Conservation (phyloP, 2,888 invertebrate genomes). For the Xestia xanthographa region DNA sequence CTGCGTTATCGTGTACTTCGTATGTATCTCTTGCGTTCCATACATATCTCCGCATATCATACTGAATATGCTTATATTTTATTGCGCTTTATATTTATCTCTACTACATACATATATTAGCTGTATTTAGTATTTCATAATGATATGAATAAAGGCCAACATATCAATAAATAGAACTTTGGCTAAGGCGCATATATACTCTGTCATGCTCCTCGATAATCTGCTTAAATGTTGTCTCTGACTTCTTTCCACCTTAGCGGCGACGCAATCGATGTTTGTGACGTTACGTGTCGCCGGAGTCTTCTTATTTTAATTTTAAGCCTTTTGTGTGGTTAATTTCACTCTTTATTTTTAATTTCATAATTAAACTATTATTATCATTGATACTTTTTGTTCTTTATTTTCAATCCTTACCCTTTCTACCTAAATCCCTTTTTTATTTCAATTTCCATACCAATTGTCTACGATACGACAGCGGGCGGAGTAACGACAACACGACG, state of each 20-base stretch:
- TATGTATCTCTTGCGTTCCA: constrained; percentile 69
- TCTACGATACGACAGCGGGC: constrained; percentile 75
- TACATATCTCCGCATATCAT: constrained; percentile 88
- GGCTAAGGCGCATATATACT: constrained; percentile 82
- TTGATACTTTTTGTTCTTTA: constrained; percentile 87
- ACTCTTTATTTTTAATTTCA: constrained; percentile 89
- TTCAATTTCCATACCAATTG: constrained; percentile 81
- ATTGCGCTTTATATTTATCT: constrained; percentile 84
- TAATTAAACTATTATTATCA: constrained; percentile 90
- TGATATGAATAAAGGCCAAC: constrained; percentile 82
- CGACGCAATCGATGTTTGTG: constrained; percentile 71
- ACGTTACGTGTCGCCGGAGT: constrained; percentile 80
- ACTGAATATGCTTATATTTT: constrained; percentile 79
- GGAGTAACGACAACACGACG: constrained; percentile 59
- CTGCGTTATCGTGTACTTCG: constrained; percentile 55
- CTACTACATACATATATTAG: constrained; percentile 78
- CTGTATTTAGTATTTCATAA: constrained; percentile 80
- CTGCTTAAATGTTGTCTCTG: constrained; percentile 68
- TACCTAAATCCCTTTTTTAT: constrained; percentile 75
- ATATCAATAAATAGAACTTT: constrained; percentile 85
- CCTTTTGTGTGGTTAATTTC: constrained; percentile 90
- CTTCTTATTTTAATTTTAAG: constrained; percentile 88
- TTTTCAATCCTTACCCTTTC: constrained; percentile 81
- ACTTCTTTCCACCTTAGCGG: constrained; percentile 66
- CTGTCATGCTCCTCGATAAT: constrained; percentile 68